phyloP scores from a whole-genome alignment of 2,797 vertebrate species.

The Columba guinea region DNA sequence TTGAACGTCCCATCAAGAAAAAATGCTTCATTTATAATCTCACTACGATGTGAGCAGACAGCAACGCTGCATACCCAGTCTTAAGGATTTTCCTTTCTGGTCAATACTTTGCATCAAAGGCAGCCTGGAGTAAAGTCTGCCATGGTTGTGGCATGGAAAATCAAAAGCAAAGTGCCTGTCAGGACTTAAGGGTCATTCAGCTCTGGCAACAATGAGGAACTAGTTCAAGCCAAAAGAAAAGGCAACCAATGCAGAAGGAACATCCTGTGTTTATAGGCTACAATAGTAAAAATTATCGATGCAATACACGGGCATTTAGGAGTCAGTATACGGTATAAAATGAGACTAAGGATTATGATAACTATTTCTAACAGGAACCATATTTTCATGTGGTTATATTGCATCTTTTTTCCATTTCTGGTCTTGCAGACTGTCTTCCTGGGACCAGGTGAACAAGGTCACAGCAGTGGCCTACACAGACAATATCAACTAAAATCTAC shows the following conservation, averaged over 20 bases:
- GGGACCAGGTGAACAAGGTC: background rate
- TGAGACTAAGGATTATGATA: background rate
- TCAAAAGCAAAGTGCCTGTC: rapidly evolving
- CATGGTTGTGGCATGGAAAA: background rate
- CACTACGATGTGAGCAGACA: rapidly evolving
- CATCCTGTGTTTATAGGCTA: background rate
- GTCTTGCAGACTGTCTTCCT: background rate
- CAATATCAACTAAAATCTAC: background rate
- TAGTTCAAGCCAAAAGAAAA: background rate
- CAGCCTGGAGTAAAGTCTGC: background rate
- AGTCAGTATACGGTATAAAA: background rate
- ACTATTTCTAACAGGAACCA: background rate
- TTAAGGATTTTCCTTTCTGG: background rate
- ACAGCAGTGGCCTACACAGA: background rate
- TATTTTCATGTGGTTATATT: background rate
- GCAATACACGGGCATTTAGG: rapidly evolving
- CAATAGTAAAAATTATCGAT: background rate
- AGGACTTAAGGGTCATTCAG: background rate
- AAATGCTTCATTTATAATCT: background rate
- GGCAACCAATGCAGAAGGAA: background rate
- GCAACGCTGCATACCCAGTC: rapidly evolving
- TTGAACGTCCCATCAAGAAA: background rate
- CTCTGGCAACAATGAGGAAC: background rate
- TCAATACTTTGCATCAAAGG: background rate
- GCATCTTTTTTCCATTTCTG: background rate